Conservation (phyloP, 1,140 invertebrate species). For the Drusus annulatus region DNA sequence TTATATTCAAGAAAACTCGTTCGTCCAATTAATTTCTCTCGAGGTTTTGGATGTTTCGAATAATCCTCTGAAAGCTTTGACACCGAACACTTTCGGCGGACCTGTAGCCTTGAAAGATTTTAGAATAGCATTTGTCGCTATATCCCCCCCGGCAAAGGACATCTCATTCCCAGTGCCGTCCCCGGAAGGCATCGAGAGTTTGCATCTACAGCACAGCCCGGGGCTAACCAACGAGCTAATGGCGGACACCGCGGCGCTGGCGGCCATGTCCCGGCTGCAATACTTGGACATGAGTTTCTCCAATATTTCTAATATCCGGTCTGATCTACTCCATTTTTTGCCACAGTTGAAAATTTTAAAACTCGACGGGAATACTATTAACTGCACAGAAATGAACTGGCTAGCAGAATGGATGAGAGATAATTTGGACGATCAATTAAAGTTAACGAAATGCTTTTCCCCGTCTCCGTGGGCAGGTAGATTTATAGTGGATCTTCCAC, state of each 20-base stretch:
- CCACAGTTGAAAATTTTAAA: slow-evolving; percentile 77
- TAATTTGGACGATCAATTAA: slow-evolving; percentile 67
- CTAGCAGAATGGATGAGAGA: slow-evolving; percentile 76
- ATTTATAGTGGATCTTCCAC: slow-evolving; percentile 66
- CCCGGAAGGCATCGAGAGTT: slow-evolving; percentile 77
- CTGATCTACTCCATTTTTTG: slow-evolving; percentile 79
- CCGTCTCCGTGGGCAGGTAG: slow-evolving; percentile 64
- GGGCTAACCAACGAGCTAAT: slow-evolving; percentile 79
- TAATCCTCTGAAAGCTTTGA: slow-evolving; percentile 80
- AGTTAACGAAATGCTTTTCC: slow-evolving; percentile 64
- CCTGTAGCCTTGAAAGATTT: slow-evolving; percentile 77
- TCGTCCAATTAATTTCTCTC: slow-evolving; percentile 77
- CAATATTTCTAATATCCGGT: slow-evolving; percentile 76
- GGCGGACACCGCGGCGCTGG: slow-evolving; percentile 79
- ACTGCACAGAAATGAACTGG: slow-evolving; percentile 78
- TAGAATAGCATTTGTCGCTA: slow-evolving; percentile 78
- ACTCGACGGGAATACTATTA: slow-evolving; percentile 76
- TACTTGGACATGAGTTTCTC: slow-evolving; percentile 80
- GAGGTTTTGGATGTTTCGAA: slow-evolving; percentile 83
- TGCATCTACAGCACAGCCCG: slow-evolving; percentile 84
- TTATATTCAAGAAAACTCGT: slow-evolving; percentile 77
- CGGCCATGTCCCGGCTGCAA: slow-evolving; percentile 77
- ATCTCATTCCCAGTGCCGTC: slow-evolving; percentile 80
- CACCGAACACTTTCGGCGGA: slow-evolving; percentile 78
- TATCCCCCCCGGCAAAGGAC: slow-evolving; percentile 73